Percentiles rank a stretch among this genome's conserved stretches.
phyloP scores from a whole-genome alignment of 2,113 vertebrate species.

The Athene cunicularia region DNA sequence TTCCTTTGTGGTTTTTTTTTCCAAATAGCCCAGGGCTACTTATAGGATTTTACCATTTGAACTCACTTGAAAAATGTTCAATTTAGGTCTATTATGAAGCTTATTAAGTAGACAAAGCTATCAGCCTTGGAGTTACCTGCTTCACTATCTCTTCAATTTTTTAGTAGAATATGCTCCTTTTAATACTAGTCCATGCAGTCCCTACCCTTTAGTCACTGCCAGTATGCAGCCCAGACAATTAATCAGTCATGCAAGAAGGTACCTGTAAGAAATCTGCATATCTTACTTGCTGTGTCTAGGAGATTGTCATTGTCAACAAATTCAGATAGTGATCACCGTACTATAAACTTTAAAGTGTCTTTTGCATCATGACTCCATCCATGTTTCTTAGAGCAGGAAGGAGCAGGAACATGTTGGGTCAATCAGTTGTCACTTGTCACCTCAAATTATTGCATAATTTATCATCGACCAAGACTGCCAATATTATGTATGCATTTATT shows the following conservation, averaged over 20 bases:
- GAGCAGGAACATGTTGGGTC: neutral
- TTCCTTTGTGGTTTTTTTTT: neutral
- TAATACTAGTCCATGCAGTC: neutral
- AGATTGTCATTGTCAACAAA: neutral
- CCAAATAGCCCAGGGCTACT: neutral
- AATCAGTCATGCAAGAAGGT: fast-evolving
- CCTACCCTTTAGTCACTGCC: neutral
- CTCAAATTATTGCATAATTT: slow-evolving; percentile 36
- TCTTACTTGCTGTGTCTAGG: neutral
- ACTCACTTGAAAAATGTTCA: neutral
- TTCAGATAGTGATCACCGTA: neutral
- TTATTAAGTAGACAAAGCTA: neutral
- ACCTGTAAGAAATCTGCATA: neutral
- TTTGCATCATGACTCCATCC: neutral
- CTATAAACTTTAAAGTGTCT: neutral
- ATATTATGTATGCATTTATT: neutral
- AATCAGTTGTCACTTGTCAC: slow-evolving; percentile 16
- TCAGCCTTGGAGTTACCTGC: neutral
- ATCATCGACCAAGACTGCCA: neutral
- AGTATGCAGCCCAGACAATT: neutral
- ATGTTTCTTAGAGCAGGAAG: neutral
- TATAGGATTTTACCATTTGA: neutral
- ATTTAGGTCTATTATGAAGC: neutral
- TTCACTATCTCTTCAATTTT: neutral
- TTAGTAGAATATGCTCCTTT: neutral